phyloP scores from a whole-genome alignment of 2,888 invertebrate species.

The Lypha dubia region DNA sequence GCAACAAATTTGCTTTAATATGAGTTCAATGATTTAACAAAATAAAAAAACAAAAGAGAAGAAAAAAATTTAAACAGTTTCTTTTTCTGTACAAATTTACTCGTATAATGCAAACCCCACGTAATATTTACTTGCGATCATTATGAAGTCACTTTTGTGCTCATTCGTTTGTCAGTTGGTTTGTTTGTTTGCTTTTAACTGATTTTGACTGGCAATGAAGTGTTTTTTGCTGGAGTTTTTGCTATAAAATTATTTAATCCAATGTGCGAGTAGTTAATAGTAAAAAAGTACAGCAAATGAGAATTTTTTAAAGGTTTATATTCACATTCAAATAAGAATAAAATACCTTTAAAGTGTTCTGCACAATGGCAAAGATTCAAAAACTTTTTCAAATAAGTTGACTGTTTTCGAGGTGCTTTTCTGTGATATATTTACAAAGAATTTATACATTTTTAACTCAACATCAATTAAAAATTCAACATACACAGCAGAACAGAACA shows the following conservation, averaged over 20 bases:
- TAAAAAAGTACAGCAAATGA: neutral
- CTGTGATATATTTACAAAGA: no score
- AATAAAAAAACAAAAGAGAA: slow-evolving; percentile 15
- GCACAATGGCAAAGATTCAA: neutral
- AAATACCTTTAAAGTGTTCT: neutral
- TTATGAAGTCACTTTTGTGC: slow-evolving; percentile 69
- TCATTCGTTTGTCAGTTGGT: no score
- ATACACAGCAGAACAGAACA: no score
- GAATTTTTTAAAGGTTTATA: neutral
- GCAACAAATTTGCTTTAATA: slow-evolving; percentile 5
- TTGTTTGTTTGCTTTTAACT: neutral
- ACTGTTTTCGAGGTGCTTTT: no score
- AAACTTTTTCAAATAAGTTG: no score
- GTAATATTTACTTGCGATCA: slow-evolving; percentile 32
- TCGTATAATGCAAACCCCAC: slow-evolving; percentile 62
- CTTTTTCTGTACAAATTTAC: slow-evolving; percentile 7
- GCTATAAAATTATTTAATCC: neutral
- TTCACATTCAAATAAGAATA: neutral
- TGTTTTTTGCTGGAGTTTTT: neutral
- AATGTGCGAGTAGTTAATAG: neutral
- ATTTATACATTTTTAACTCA: no score
- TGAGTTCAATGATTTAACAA: slow-evolving; percentile 49
- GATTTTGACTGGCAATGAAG: slow-evolving; percentile 46
- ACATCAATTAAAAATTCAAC: no score
- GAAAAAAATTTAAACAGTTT: slow-evolving; percentile 11